Evolutionary conservation across 2,888 invertebrate genomes (phyloP).

Genomic region (Drosophila neoperkinsi): DNA sequence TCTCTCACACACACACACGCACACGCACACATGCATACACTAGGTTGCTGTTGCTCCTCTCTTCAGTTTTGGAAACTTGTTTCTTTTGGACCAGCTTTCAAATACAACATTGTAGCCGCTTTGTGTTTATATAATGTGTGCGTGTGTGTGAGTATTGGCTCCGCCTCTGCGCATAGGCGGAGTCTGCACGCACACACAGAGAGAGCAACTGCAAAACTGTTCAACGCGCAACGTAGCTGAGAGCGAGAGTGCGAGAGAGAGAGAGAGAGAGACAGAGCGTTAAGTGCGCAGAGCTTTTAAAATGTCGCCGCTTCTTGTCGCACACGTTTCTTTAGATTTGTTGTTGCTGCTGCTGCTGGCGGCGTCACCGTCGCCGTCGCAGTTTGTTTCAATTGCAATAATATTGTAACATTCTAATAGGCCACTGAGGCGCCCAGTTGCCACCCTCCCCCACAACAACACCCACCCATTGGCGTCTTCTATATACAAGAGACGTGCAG

Average conservation of each 20-base stretch:
- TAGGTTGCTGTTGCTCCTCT: constrained; percentile 41
- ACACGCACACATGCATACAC: constrained; percentile 8
- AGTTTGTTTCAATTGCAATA: constrained; percentile 81
- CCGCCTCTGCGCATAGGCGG: constrained; percentile 66
- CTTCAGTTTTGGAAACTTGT: constrained; percentile 77
- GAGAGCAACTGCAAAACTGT: constrained; percentile 29
- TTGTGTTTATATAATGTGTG: constrained; percentile 56
- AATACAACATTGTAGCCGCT: constrained; percentile 78
- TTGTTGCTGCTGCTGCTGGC: constrained; percentile 25
- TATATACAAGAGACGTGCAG: constrained; percentile 30
- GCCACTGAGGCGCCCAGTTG: constrained; percentile 51
- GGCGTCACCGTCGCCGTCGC: constrained; percentile 36
- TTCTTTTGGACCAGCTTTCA: constrained; percentile 74
- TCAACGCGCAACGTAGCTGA: constrained; percentile 20
- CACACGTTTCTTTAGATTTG: constrained; percentile 51
- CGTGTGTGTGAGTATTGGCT: constrained; percentile 33
- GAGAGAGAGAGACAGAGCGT: constrained; percentile 19
- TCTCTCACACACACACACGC: constrained; percentile 28
- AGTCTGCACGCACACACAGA: constrained; percentile 31
- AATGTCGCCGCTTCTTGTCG: constrained; percentile 60
- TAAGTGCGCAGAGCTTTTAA: constrained; percentile 59
- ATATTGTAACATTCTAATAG: constrained; percentile 83
- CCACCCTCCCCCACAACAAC: constrained; percentile 7
- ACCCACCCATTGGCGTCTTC: neutral
- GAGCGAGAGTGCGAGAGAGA: constrained; percentile 16